Percentiles rank a stretch among this genome's conserved stretches.
phyloP scores from a whole-genome alignment of 2,888 invertebrate genomes.

The Hydriomena furcata region DNA sequence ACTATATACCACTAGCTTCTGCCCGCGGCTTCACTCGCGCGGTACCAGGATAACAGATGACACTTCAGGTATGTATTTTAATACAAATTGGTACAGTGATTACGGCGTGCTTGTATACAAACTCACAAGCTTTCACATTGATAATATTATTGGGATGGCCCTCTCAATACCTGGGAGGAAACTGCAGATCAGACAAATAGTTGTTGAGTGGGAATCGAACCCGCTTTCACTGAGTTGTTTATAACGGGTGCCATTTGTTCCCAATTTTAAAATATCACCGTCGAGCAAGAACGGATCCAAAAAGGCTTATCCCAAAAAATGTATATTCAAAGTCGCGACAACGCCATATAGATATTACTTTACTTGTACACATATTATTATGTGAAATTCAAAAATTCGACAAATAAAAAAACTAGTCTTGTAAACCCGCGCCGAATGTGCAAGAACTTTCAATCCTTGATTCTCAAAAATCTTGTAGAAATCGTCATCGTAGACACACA shows the following conservation, averaged over 20 bases:
- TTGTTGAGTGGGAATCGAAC: conserved; percentile 1
- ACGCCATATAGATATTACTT: too few species aligned
- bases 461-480: conserved; percentile 3
- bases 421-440: neutral
- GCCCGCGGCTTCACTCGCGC: too few species aligned
- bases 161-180: neutral
- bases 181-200: conserved; percentile 1
- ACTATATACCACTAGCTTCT: too few species aligned
- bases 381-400: too few species aligned
- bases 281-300: conserved; percentile 6
- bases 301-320: neutral
- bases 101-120: too few species aligned
- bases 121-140: too few species aligned
- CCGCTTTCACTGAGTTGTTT: neutral
- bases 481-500: conserved; percentile 7
- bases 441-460: neutral
- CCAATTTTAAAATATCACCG: neutral
- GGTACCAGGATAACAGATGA: too few species aligned
- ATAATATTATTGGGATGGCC: too few species aligned
- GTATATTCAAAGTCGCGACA: too few species aligned
- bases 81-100: too few species aligned
- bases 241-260: neutral
- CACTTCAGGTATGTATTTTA: too few species aligned
- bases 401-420: neutral
- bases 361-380: too few species aligned